A percentile compares a stretch with the other conserved stretches of the same genome.
Evolutionary conservation across 2,888 invertebrate genomes (phyloP).

Genomic region (Ganaspis brasiliensis): DNA sequence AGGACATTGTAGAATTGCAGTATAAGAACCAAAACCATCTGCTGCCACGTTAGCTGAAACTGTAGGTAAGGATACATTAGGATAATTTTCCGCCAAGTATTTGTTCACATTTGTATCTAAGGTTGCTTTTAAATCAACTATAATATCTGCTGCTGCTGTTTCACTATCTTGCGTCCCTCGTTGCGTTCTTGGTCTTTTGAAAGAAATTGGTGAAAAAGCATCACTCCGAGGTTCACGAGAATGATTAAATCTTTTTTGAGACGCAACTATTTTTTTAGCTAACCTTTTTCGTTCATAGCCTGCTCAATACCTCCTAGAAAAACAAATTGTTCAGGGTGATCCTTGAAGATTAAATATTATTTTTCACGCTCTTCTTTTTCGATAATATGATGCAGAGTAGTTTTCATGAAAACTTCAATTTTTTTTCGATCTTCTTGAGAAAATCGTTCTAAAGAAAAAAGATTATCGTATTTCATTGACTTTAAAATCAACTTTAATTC

Average conservation of each 20-base stretch:
- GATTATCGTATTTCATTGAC: no score
- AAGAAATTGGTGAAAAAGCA: background rate
- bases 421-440: background rate
- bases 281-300: background rate
- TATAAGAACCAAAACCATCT: no score
- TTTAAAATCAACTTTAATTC: no score
- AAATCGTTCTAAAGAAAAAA: no score
- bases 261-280: background rate
- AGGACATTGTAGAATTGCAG: background rate
- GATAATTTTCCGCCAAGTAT: background rate
- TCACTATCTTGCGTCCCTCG: background rate
- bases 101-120: background rate
- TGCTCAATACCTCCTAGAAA: background rate
- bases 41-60: no score
- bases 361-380: background rate
- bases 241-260: background rate
- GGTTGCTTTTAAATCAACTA: no score
- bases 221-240: background rate
- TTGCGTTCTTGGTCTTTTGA: background rate
- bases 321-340: background rate
- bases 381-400: background rate
- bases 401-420: conserved; percentile 1
- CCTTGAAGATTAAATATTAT: background rate
- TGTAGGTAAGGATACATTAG: no score
- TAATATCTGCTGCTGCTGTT: background rate